Conservation (phyloP, 2,888 invertebrate genomes). For the Cecidostiba fungosa region DNA sequence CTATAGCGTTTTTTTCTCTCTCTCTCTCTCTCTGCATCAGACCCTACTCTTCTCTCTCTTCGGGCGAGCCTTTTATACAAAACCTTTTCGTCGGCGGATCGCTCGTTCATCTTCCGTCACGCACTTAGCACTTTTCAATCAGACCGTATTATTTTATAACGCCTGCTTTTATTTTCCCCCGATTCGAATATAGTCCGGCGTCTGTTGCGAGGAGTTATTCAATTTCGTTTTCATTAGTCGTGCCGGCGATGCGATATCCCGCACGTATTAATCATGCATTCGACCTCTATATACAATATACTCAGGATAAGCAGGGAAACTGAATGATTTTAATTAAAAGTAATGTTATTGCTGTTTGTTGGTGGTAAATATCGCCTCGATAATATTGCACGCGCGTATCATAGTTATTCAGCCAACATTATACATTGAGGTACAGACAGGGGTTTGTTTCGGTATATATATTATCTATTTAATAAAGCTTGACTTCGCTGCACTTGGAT, state of each 20-base stretch:
- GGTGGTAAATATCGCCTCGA: neutral
- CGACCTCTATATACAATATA: neutral
- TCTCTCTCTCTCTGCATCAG: neutral
- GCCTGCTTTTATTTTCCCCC: conserved; percentile 13
- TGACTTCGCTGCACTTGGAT: neutral
- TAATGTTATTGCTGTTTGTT: neutral
- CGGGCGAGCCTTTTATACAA: neutral
- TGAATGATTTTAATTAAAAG: neutral
- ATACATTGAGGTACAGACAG: neutral
- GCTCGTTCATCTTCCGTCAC: conserved; percentile 37
- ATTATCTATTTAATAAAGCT: neutral
- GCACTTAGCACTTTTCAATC: conserved; percentile 57
- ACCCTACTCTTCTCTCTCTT: neutral
- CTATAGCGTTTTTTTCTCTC: conserved; percentile 17
- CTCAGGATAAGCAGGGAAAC: neutral
- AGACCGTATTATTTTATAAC: conserved; percentile 48
- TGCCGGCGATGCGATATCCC: neutral
- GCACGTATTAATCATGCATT: neutral
- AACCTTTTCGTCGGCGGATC: conserved; percentile 24
- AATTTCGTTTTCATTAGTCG: neutral
- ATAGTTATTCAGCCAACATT: neutral
- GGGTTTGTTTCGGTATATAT: neutral
- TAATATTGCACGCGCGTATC: neutral
- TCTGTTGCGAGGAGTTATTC: neutral
- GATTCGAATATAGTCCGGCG: neutral